Base-by-base conservation (phyloP, 2,113 vertebrate species). In the Bos javanicus region DNA sequence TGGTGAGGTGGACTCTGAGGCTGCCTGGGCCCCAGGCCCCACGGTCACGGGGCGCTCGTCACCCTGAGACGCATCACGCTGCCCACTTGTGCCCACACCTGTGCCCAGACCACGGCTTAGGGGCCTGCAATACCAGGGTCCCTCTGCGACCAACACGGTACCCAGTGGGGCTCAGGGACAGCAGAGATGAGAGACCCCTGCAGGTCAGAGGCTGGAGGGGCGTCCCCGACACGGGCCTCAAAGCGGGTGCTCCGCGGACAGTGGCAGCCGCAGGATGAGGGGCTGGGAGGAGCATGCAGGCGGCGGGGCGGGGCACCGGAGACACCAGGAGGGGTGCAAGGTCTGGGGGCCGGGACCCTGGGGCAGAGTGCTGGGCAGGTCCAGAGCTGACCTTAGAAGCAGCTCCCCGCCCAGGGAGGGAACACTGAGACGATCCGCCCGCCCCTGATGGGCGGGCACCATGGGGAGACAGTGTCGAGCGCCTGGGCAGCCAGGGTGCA, bases 381-480 rank as follows among this genome's bases (percentile, higher is more conserved):
- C 57, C 6, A 46, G 81, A 36, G 59, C 21, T 21, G 1, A 30
- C 33, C 46, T 54, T 1, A 17, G 33, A n/a, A 17, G 43, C 30
- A 7, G 1, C 10, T 8, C 2, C 16, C 48, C 16, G 2, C 54
- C 6, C 26, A 21, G n/a, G 15, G 28, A 59, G 39, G n/a, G 13
- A 21, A 8, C 0, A 8, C 2, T 0, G 3, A 39, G 23, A 5
- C 0, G 5, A 50, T 48, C 46, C 1, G 5, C 78, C 26, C 17
- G 1, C 25, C 50, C 10, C 23, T 16, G 14, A 0, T 1, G 11
- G 90, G 23, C 2, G 54, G 14, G 62, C 16, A 28, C 23, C 0
- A 0, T 0, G 56, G 36, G 0, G 46, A 48, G 2, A 6, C 1
- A 16, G 0, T 1, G 11, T 36, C 2, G 36, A 3, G 43, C 0